Percentiles rank a stretch among this genome's conserved stretches.
These are phyloP conservation scores for Parnassius orleans DNA, from an alignment of 2,888 invertebrate genomes.

Conservation along the genomic window DNA sequence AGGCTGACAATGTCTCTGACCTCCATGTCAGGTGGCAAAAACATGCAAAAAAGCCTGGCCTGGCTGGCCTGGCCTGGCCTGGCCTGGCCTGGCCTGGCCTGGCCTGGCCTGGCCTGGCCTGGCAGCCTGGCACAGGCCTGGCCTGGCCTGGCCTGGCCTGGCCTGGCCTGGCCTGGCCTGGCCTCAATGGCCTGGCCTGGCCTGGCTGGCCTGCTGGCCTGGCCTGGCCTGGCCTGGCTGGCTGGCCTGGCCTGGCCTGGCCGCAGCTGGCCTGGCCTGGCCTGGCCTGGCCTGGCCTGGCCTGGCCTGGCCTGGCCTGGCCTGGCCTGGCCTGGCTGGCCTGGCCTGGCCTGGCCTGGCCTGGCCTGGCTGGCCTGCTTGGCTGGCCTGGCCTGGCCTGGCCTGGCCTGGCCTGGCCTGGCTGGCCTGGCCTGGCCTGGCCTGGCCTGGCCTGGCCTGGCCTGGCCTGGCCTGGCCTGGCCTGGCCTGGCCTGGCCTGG, in stretches of 20 bases:
- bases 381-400: slow-evolving; percentile 33
- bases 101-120: slow-evolving; percentile 34
- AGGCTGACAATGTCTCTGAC: too few species aligned
- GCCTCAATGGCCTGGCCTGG: slow-evolving; percentile 26
- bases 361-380: slow-evolving; percentile 29
- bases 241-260: too few species aligned
- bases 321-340: slow-evolving; percentile 22
- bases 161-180: slow-evolving; percentile 27
- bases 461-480: slow-evolving; percentile 32
- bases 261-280: slow-evolving; percentile 32
- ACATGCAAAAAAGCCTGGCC: too few species aligned
- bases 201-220: slow-evolving; percentile 29
- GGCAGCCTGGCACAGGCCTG: slow-evolving; percentile 32
- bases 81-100: slow-evolving; percentile 16
- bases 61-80: slow-evolving; percentile 29
- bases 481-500: too few species aligned
- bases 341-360: slow-evolving; percentile 21
- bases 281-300: slow-evolving; percentile 37
- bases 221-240: slow-evolving; percentile 30
- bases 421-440: too few species aligned
- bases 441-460: slow-evolving; percentile 31
- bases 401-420: slow-evolving; percentile 15
- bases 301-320: slow-evolving; percentile 26
- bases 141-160: slow-evolving; percentile 28
- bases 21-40: too few species aligned